Base-by-base conservation (phyloP, 2,888 invertebrate species). In the Troides oblongomaculatus region DNA sequence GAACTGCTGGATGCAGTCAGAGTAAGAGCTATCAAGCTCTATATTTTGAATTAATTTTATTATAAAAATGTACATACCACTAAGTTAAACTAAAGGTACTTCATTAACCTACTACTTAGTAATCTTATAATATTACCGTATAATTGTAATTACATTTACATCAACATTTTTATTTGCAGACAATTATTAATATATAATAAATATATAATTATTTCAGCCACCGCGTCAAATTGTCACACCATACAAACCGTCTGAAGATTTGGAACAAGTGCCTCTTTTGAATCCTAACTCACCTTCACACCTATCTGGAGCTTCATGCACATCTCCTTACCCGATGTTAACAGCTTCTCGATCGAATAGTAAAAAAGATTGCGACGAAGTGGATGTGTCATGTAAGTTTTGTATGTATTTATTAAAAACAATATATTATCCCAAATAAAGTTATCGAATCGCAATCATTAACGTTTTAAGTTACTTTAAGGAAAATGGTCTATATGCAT, bases 181-280 rank as follows among this genome's bases (percentile, higher is more conserved):
- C 17, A 50, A 17, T 4, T 50, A 14, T 17, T 17, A 50, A 5
- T 50, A 50, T 50, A 50, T 10, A 10, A 39, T 10, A 10, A 39
- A 10, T 17, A 50, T 46, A 21, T 30, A 30, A 30, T 17, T 50
- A 50, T 94, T 95, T 73, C 95, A 96, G 87, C 94, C 98, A 71
- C 98, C 98, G 46, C 95, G 97, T 46, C 98, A 98, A 89, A 95
- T 98, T 30, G 97, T 97, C 53, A 95, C 97, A 12, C 97, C 97
- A 1, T 98, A 97, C 86, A 96, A 97, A 80, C 97, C 97, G 0
- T 97, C 97, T 23, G 97, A 97, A 80, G 97, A 97, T 79, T 86
- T 95, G 75, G 96, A 96, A 78, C 95, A 95, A 77, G 94, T 95
- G 53, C 95, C 95, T 0, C 84, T 95, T 17, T 88, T 95, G 71